Evolutionary conservation across 2,888 invertebrate genomes (phyloP), one percentile per base, ranked within the genome.

Genomic region (Elegia similella): DNA sequence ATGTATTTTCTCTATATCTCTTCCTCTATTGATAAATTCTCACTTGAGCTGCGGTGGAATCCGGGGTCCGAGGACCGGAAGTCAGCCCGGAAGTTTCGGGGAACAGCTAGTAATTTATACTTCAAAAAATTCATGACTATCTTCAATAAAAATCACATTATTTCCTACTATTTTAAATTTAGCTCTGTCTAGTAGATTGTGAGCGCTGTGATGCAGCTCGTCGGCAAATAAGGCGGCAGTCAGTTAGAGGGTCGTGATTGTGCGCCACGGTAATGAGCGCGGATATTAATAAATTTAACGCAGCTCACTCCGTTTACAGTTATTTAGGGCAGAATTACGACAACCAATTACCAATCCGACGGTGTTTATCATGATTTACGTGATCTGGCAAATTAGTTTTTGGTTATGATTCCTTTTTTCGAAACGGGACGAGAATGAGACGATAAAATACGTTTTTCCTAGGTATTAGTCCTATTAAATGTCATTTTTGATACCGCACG

Each of bases 161-260:
- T n/a, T n/a, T n/a, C n/a, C n/a, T 48, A 17, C 32, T 23, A 23
- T 15, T 42, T 15, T 29, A 6, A 29, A 38, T 17, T 16, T 5
- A 57, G 67, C 13, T 67, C 56, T 58, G 61, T 85, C 82, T 82
- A 66, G 56, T 63, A 74, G 72, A 71, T 69, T 67, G 23, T 32
- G 56, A 54, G 55, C 65, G 17, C 52, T 59, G 56, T 56, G 10
- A 60, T 60, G 59, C 60, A 72, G 69, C 74, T 80, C 73, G 83
- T 87, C 85, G 78, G 87, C 74, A 89, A 89, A 90, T 90, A 86
- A 89, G 88, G 78, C 84, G 78, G 85, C 77, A 85, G 86, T 82
- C 86, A 86, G 86, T 89, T 87, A 88, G 79, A 83, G 82, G 76
- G 72, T 80, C 81, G 83, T 84, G 88, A 89, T 84, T 84, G 78